Evolutionary conservation across 2,797 vertebrate species (phyloP).

Genomic region (Myotis vivesi): DNA sequence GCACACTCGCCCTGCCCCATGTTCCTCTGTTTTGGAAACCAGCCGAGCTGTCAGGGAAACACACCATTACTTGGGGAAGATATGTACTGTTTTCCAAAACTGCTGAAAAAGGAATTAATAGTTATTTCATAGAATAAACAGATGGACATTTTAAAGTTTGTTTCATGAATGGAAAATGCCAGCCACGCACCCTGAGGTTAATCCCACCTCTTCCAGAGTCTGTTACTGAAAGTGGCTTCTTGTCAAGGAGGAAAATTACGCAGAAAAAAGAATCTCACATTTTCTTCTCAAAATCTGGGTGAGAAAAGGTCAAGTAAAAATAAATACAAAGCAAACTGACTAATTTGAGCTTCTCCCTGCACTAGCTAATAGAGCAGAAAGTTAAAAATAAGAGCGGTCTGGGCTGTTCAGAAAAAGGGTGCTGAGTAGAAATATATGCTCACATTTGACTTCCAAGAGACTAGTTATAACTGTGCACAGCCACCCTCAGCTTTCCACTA

Average conservation of each 20-base stretch:
- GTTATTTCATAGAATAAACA: neutral
- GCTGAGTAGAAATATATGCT: neutral
- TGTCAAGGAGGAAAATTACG: neutral
- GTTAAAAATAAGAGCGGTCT: constrained; percentile 6
- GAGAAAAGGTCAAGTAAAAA: constrained; percentile 45
- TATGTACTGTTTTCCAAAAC: neutral
- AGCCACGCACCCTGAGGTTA: neutral
- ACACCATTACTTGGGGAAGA: neutral
- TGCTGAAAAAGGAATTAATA: neutral
- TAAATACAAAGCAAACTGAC: constrained; percentile 26
- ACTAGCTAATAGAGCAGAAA: neutral
- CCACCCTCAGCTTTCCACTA: neutral
- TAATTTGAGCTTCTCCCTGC: neutral
- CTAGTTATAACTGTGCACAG: neutral
- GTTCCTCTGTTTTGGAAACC: neutral
- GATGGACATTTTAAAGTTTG: neutral
- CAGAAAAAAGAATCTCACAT: neutral
- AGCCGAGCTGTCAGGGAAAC: neutral
- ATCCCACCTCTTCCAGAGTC: neutral
- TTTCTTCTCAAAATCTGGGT: constrained; percentile 14
- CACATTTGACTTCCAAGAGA: neutral
- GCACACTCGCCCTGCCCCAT: rapidly evolving
- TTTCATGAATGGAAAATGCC: neutral
- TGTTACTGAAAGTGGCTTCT: neutral
- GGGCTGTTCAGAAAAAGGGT: neutral